Conservation (phyloP, 2,888 invertebrate genomes). For the Drosophila neotestacea region DNA sequence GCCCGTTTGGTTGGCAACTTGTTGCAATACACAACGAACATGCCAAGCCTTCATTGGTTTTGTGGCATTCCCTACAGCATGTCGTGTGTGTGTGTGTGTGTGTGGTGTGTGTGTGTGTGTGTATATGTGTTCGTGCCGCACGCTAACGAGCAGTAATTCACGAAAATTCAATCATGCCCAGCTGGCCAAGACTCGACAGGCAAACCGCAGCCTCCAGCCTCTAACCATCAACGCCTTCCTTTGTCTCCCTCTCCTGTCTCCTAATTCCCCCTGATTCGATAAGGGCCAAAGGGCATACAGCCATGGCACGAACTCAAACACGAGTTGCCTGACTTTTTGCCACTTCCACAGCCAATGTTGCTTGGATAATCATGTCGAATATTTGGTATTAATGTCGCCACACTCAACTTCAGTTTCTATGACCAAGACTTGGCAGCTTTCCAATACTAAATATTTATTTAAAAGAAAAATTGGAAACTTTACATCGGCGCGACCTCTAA, state of each 20-base stretch:
- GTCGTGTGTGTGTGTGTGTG: conserved; percentile 25
- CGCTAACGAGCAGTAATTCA: conserved; percentile 80
- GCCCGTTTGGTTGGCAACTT: conserved; percentile 53
- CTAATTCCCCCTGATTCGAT: background rate
- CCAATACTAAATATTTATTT: conserved; percentile 54
- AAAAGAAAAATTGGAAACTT: conserved; percentile 33
- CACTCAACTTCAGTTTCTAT: conserved; percentile 57
- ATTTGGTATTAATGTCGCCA: conserved; percentile 66
- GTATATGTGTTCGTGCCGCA: conserved; percentile 66
- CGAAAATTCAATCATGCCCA: conserved; percentile 77
- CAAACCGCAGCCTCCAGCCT: conserved; percentile 37
- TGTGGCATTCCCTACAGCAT: conserved; percentile 61
- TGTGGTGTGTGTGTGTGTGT: conserved; percentile 3
- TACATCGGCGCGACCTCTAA: conserved; percentile 49
- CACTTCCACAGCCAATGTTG: conserved; percentile 12
- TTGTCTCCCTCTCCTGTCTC: background rate
- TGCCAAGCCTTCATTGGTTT: conserved; percentile 61
- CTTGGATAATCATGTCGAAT: conserved; percentile 64
- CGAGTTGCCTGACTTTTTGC: conserved; percentile 49
- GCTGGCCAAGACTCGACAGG: conserved; percentile 51
- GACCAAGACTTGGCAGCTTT: conserved; percentile 58
- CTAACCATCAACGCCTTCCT: conserved; percentile 4
- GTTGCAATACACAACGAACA: conserved; percentile 64
- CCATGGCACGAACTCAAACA: conserved; percentile 34
- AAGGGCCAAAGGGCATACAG: conserved; percentile 36